Evolutionary conservation across 2,113 vertebrate species (phyloP).

Genomic region (Oceanites oceanicus): DNA sequence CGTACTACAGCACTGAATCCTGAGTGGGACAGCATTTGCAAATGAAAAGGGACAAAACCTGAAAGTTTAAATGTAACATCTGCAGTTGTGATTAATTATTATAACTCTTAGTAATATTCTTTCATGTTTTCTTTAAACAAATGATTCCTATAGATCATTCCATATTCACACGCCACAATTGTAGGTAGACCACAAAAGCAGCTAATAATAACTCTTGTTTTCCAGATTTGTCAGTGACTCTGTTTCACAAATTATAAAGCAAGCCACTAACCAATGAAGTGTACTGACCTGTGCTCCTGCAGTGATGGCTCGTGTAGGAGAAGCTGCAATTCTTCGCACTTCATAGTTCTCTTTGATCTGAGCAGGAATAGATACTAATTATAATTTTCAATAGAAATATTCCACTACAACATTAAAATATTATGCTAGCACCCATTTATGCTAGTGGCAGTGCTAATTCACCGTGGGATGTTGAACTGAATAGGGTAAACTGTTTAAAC

Average conservation of each 20-base stretch:
- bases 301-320: background rate
- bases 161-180: background rate
- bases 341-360: background rate
- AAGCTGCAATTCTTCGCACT: background rate
- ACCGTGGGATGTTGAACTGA: background rate
- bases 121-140: background rate
- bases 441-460: background rate
- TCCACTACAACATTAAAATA: background rate
- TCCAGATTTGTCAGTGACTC: background rate
- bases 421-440: background rate
- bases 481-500: background rate
- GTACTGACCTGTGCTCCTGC: background rate
- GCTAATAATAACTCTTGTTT: background rate
- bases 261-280: background rate
- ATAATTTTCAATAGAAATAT: background rate
- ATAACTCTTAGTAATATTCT: background rate
- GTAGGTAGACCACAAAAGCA: background rate
- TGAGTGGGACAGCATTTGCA: background rate
- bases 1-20: background rate
- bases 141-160: background rate
- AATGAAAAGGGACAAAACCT: background rate
- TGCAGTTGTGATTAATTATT: background rate
- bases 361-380: background rate
- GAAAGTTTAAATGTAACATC: background rate
- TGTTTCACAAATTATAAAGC: background rate